A percentile compares a stretch with the other conserved stretches of the same genome.
These are phyloP conservation scores for Epizoanthus fatuus DNA, from an alignment of 92 coral and sea anemone species.

Conservation along the genomic window DNA sequence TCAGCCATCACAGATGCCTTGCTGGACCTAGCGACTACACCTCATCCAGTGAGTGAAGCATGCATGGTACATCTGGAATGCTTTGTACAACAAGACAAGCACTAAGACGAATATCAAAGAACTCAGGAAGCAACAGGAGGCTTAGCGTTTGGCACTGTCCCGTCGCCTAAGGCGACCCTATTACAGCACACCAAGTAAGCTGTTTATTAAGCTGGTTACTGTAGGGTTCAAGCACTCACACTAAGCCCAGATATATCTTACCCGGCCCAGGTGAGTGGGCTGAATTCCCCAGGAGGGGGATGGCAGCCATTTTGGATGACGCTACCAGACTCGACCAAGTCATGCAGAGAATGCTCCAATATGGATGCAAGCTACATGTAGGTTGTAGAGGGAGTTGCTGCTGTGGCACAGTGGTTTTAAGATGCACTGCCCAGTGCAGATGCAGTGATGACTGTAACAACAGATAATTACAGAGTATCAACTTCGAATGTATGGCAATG, in stretches of 20 bases:
- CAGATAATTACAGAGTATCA: too few relatives aligned
- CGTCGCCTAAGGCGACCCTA: neutral
- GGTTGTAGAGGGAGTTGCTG: too few relatives aligned
- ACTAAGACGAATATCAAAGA: too few relatives aligned
- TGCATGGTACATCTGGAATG: too few relatives aligned
- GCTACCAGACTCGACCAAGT: too few relatives aligned
- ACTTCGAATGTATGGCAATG: too few relatives aligned
- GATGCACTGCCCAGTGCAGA: too few relatives aligned
- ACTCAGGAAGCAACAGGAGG: constrained; percentile 16
- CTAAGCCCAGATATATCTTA: neutral
- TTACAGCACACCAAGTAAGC: neutral
- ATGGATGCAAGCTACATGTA: neutral
- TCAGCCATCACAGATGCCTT: constrained; percentile 6
- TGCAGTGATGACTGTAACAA: too few relatives aligned
- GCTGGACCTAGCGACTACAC: constrained; percentile 1
- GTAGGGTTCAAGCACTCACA: too few relatives aligned
- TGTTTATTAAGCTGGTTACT: too few relatives aligned
- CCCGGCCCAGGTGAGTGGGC: neutral
- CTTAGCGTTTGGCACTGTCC: neutral
- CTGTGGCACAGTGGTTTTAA: too few relatives aligned
- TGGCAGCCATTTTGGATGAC: neutral
- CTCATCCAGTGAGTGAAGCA: neutral
- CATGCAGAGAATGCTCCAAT: neutral
- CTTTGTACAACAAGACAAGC: too few relatives aligned
- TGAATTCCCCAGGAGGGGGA: neutral